A percentile compares a stretch with the other conserved stretches of the same genome.
Evolutionary conservation across 2,797 vertebrate genomes (phyloP).

Genomic region (Pangasius macronema): DNA sequence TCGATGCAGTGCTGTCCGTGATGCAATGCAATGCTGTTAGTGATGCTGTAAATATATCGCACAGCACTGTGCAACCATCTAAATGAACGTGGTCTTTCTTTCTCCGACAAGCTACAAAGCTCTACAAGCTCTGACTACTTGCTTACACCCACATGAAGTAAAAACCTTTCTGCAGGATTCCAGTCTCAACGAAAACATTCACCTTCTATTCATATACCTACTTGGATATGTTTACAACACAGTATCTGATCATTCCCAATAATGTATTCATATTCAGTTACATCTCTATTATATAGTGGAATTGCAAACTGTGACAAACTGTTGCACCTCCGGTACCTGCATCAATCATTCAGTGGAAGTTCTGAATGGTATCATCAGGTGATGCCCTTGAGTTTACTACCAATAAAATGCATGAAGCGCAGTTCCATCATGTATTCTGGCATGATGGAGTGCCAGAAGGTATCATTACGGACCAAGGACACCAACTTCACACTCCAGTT

Average conservation of each 20-base stretch:
- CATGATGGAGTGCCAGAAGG: slow-evolving; percentile 33
- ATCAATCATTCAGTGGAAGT: slow-evolving; percentile 28
- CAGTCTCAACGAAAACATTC: background rate
- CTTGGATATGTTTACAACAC: background rate
- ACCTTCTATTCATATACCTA: background rate
- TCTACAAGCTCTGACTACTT: background rate
- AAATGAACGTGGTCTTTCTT: background rate
- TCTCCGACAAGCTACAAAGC: background rate
- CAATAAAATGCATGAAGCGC: slow-evolving; percentile 42
- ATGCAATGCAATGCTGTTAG: background rate
- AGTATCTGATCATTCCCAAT: background rate
- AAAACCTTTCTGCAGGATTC: background rate
- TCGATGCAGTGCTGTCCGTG: background rate
- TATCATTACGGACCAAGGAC: slow-evolving; percentile 33
- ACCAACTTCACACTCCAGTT: slow-evolving; percentile 32
- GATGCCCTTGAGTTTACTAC: slow-evolving; percentile 28
- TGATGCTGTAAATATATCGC: background rate
- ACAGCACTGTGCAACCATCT: background rate
- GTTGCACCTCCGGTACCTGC: background rate
- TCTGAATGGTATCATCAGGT: slow-evolving; percentile 38
- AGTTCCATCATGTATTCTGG: slow-evolving; percentile 25
- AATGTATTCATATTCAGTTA: background rate
- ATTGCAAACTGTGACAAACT: slow-evolving; percentile 24
- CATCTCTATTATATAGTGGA: background rate
- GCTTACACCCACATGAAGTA: background rate